These are phyloP conservation scores for Acrossocheilus wenchowensis DNA, from an alignment of 2,797 vertebrate species.

Conservation along the genomic window DNA sequence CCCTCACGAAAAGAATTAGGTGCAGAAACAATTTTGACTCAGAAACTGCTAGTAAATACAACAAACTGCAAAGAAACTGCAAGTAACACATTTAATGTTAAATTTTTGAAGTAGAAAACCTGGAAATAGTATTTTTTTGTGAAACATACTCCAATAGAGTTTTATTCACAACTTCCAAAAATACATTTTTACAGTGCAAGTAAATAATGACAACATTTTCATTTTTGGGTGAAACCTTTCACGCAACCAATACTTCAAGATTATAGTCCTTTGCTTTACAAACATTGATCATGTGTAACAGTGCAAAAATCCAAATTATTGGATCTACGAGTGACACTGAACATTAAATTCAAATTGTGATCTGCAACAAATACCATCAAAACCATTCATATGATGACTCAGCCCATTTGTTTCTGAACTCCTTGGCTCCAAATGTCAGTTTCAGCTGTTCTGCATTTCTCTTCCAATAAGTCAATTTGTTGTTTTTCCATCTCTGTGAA, in stretches of 20 bases:
- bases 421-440: not conserved
- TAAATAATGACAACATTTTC: not conserved
- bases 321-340: not conserved
- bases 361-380: slow-evolving; percentile 6
- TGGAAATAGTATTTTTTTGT: not conserved
- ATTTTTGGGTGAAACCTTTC: not conserved
- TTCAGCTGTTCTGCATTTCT: slow-evolving; percentile 18
- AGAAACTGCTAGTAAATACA: no score
- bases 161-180: not conserved
- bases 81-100: not conserved
- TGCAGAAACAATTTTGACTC: no score
- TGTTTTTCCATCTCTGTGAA: not conserved
- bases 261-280: not conserved
- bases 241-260: not conserved
- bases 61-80: no score
- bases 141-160: not conserved
- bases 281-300: not conserved
- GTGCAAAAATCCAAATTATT: not conserved
- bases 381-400: not conserved
- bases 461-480: not conserved
- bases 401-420: not conserved
- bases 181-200: not conserved
- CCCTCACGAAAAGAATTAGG: not conserved
- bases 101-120: not conserved
- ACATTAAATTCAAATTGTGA: not conserved